A percentile compares a stretch with the other conserved stretches of the same genome.
These are phyloP conservation scores for Rhegmatorhina hoffmannsi DNA, from an alignment of 2,113 vertebrate species.

Conservation along the genomic window DNA sequence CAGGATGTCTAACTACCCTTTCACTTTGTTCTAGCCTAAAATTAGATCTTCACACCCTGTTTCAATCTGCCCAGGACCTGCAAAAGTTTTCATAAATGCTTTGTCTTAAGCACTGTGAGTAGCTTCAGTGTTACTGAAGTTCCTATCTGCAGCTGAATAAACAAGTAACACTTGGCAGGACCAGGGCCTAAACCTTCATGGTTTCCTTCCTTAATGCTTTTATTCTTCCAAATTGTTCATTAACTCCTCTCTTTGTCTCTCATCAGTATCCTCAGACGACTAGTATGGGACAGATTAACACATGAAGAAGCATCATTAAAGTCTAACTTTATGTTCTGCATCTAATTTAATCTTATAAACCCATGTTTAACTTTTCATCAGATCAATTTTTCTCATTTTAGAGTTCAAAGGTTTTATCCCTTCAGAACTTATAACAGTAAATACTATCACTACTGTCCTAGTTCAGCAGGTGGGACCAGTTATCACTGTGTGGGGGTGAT, in stretches of 20 bases:
- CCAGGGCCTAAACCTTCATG: background rate
- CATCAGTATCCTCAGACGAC: background rate
- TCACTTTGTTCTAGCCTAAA: background rate
- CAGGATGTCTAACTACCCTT: background rate
- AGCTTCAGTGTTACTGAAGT: background rate
- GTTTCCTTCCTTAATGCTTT: background rate
- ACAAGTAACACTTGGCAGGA: background rate
- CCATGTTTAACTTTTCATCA: conserved; percentile 5
- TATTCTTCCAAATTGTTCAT: background rate
- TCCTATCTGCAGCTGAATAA: background rate
- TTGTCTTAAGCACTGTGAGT: background rate
- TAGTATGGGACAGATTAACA: background rate
- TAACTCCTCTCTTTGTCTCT: background rate
- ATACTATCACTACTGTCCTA: background rate
- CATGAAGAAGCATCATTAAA: conserved; percentile 22
- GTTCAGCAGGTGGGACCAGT: too few relatives aligned
- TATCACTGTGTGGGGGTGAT: too few relatives aligned
- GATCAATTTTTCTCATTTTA: conserved; percentile 19
- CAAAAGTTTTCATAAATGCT: background rate
- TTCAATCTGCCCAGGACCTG: background rate
- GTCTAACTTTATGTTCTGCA: conserved; percentile 18
- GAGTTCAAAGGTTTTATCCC: background rate
- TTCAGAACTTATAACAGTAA: background rate
- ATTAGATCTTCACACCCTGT: background rate
- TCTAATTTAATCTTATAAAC: conserved; percentile 16